These are phyloP conservation scores for Aradus depressus DNA, from an alignment of 2,888 invertebrate genomes.

Conservation along the genomic window DNA sequence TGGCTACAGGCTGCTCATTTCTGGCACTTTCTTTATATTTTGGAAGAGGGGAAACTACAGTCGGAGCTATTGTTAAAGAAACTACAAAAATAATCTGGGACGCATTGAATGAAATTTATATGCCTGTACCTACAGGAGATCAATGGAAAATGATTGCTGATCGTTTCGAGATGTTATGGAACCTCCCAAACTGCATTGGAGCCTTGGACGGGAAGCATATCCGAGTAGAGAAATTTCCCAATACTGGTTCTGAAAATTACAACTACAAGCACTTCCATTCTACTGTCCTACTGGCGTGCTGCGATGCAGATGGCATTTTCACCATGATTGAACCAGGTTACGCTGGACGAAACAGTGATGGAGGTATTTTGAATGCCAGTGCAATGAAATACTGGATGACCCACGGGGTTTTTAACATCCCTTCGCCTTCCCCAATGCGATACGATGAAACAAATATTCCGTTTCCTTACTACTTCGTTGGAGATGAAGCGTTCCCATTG, in stretches of 20 bases:
- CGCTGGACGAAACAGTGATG: slow-evolving; percentile 34
- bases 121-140: too few relatives aligned
- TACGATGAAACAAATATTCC: slow-evolving; percentile 20
- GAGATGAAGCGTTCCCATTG: slow-evolving; percentile 29
- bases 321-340: slow-evolving; percentile 33
- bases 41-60: slow-evolving; percentile 28
- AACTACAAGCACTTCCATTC: slow-evolving; percentile 31
- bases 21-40: slow-evolving; percentile 26
- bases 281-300: slow-evolving; percentile 32
- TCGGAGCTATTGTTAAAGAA: slow-evolving; percentile 32
- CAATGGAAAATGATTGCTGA: background rate
- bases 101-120: too few relatives aligned
- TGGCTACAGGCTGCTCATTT: slow-evolving; percentile 28
- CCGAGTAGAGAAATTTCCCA: background rate
- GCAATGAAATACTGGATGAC: slow-evolving; percentile 26
- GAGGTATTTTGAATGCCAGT: slow-evolving; percentile 31
- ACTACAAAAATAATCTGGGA: too few relatives aligned
- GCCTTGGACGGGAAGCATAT: slow-evolving; percentile 1
- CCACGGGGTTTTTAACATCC: slow-evolving; percentile 17
- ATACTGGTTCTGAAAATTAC: slow-evolving; percentile 18
- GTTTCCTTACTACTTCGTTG: slow-evolving; percentile 25
- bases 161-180: background rate
- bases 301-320: slow-evolving; percentile 33
- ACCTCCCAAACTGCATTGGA: slow-evolving; percentile 1
- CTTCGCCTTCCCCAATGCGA: slow-evolving; percentile 13